These are phyloP conservation scores for Mionectes macconnelli DNA, from an alignment of 2,113 vertebrate genomes.

Conservation along the genomic window DNA sequence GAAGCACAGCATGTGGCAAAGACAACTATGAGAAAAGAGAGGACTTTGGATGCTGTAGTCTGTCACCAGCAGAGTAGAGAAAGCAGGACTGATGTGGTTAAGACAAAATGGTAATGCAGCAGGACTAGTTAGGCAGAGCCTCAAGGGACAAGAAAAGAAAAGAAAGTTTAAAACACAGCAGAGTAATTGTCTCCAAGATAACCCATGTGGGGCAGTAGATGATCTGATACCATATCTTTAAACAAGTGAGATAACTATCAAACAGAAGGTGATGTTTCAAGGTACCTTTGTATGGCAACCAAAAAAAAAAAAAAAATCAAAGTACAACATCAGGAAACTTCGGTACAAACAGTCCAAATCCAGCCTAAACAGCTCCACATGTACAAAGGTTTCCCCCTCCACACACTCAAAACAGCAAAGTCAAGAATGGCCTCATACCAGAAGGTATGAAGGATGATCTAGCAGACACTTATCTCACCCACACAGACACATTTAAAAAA, in stretches of 20 bases:
- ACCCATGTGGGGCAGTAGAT: not conserved
- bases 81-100: not conserved
- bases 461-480: slow-evolving; percentile 49
- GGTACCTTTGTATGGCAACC: not conserved
- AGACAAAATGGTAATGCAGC: not conserved
- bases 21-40: not conserved
- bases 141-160: not conserved
- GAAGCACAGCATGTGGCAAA: slow-evolving; percentile 16
- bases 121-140: not conserved
- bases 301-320: not conserved
- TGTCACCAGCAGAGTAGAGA: not conserved
- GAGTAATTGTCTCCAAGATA: not conserved
- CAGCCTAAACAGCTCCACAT: not conserved
- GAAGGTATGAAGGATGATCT: slow-evolving; percentile 40
- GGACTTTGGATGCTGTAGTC: not conserved
- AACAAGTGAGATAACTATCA: not conserved
- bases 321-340: slow-evolving; percentile 1
- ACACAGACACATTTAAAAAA: not conserved
- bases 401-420: not conserved
- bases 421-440: slow-evolving; percentile 13
- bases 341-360: not conserved
- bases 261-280: not conserved
- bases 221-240: not conserved
- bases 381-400: not conserved
- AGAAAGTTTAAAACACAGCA: not conserved